Evolutionary conservation across 2,113 vertebrate species (phyloP).

Genomic region (Odontophorus gujanensis): DNA sequence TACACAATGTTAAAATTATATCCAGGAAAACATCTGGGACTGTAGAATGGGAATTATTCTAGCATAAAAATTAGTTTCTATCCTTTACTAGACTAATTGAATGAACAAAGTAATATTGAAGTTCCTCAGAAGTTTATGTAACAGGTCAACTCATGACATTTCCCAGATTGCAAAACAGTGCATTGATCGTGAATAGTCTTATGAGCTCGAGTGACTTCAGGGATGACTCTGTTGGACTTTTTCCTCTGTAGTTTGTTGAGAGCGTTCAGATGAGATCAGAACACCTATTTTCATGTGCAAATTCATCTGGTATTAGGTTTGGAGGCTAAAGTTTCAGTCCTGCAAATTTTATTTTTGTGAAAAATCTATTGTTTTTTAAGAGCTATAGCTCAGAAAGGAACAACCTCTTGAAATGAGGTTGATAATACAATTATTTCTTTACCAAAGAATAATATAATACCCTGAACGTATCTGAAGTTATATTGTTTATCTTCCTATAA

Average conservation of each 20-base stretch:
- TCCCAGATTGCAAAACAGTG: not conserved
- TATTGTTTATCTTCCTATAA: not conserved
- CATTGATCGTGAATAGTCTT: not conserved
- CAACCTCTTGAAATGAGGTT: not conserved
- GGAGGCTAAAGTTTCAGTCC: not conserved
- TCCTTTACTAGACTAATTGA: constrained; percentile 4
- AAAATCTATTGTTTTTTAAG: not conserved
- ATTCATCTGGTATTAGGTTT: not conserved
- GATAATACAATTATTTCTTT: not conserved
- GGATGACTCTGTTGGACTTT: not conserved
- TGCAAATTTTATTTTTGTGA: not conserved
- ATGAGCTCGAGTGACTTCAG: not conserved
- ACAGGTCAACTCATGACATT: not conserved
- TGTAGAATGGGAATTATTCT: not conserved
- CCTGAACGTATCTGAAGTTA: not conserved
- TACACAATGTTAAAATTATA: constrained; percentile 18
- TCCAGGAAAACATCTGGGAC: constrained; percentile 50
- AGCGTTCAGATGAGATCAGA: not conserved
- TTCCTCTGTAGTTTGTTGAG: not conserved
- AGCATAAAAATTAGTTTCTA: not conserved
- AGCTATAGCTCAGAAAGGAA: not conserved
- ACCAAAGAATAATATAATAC: not conserved
- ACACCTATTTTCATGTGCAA: not conserved
- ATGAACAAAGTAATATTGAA: constrained; percentile 15
- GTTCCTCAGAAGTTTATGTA: not conserved